Conservation (phyloP, 1,140 invertebrate species). For the Papilio machaon region DNA sequence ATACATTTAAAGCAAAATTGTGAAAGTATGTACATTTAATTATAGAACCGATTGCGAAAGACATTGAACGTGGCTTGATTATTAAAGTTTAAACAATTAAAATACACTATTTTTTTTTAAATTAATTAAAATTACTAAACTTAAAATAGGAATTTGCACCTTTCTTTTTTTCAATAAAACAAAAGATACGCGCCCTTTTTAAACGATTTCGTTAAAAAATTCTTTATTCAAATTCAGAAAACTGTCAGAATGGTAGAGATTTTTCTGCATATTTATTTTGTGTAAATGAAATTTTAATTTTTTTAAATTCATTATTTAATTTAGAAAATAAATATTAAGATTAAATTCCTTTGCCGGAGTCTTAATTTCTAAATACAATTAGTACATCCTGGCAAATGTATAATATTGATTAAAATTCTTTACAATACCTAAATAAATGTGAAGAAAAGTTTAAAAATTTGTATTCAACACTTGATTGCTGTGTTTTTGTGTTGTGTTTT, state of each 20-base stretch:
- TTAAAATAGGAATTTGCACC: too few species aligned
- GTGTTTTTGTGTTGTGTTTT: background rate
- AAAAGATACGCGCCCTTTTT: too few species aligned
- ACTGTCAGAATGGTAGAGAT: background rate
- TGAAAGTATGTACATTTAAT: constrained; percentile 21
- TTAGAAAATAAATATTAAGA: background rate
- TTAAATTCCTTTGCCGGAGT: background rate
- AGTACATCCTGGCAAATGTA: background rate
- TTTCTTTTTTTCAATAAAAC: too few species aligned
- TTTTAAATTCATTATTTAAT: background rate
- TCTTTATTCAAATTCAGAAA: too few species aligned
- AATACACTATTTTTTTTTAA: background rate
- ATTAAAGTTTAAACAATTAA: background rate
- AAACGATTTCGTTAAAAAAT: too few species aligned
- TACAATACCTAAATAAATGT: constrained; percentile 21
- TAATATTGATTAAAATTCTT: background rate
- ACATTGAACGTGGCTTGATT: background rate
- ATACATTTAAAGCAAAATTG: background rate
- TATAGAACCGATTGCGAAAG: background rate
- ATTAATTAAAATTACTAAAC: too few species aligned
- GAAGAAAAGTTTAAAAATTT: constrained; percentile 10
- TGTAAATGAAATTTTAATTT: background rate
- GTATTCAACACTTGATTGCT: constrained; percentile 6
- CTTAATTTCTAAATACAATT: background rate
- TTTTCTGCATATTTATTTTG: background rate